These are phyloP conservation scores for Dendrolimus kikuchii DNA, from an alignment of 1,140 invertebrate species.

Conservation along the genomic window DNA sequence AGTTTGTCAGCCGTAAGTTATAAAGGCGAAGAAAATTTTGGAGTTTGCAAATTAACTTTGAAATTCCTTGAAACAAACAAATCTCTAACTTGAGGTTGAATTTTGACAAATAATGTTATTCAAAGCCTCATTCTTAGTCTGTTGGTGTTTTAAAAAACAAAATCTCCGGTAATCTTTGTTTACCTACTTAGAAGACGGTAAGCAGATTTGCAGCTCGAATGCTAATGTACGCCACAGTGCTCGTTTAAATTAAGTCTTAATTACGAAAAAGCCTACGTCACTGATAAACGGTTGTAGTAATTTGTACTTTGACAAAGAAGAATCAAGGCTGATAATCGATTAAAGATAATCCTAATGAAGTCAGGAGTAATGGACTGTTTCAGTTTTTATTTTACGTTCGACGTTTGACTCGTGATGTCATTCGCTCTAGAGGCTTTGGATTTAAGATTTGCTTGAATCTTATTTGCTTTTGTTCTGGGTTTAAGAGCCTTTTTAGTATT, in stretches of 20 bases:
- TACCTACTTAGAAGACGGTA: constrained; percentile 48
- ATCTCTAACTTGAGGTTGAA: too few relatives aligned
- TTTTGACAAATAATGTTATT: too few relatives aligned
- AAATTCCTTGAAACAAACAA: too few relatives aligned
- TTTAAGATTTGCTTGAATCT: too few relatives aligned
- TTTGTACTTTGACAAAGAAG: background rate
- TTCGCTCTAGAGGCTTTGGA: constrained; percentile 9
- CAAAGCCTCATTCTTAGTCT: too few relatives aligned
- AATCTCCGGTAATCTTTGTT: constrained; percentile 6
- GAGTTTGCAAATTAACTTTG: too few relatives aligned
- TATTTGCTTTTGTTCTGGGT: too few relatives aligned
- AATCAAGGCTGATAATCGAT: background rate
- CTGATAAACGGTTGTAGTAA: background rate
- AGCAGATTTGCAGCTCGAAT: constrained; percentile 42
- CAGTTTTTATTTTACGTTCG: constrained; percentile 15
- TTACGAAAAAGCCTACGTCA: background rate
- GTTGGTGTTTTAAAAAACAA: too few relatives aligned
- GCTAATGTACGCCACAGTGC: constrained; percentile 37
- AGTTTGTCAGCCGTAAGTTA: too few relatives aligned
- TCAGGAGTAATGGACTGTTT: constrained; percentile 18
- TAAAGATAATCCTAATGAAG: constrained; percentile 17
- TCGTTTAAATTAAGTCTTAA: constrained; percentile 33
- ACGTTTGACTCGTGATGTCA: constrained; percentile 18
- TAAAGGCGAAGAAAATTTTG: too few relatives aligned
- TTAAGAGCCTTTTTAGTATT: too few relatives aligned